Evolutionary conservation across 2,113 vertebrate genomes (phyloP), one percentile per base, ranked within the genome.

Genomic region (Syrrhaptes paradoxus): DNA sequence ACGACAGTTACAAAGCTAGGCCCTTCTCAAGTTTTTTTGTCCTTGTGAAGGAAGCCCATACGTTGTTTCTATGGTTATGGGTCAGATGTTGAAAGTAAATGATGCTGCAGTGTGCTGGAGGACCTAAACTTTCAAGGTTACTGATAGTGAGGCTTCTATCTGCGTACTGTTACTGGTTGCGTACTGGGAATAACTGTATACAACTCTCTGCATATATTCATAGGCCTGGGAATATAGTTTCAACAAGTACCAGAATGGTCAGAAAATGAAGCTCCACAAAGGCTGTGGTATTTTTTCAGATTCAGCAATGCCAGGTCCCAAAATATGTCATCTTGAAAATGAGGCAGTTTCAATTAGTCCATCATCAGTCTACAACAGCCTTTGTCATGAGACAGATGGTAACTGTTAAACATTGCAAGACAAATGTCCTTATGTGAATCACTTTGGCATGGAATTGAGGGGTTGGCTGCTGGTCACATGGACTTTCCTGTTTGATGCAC

Each of bases 321-420:
- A 55, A 74, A 81, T 81, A 49, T 87, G 61, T 84, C 52, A 24
- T 75, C 31, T 68, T 10, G 2, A 89, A 85, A 87, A 65, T 31
- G 25, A 55, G 34, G 9, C 26, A 32, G 32, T 75, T 91, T 34
- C 63, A 45, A 52, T 91, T 89, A 46, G 15, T 61, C 14, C 13
- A 11, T 19, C 10, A 1, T 75, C 58, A 36, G 49, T 72, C 80
- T 85, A 57, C 65, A 89, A 10, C 70, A 82, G 52, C 16, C 54
- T 86, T 90, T 54, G 63, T 94, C 88, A 52, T 32, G 68, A 87
- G 90, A 70, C 87, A 76, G 66, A 89, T 91, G 87, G 77, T 67
- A 67, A 48, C 73, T 78, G 70, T 89, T 93, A 87, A 95, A 46
- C 52, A 41, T 17, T 82, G 41, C 41, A 89, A 87, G 85, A 87